Conservation (phyloP, 2,888 invertebrate species). For the Opisthograptis luteolata region DNA sequence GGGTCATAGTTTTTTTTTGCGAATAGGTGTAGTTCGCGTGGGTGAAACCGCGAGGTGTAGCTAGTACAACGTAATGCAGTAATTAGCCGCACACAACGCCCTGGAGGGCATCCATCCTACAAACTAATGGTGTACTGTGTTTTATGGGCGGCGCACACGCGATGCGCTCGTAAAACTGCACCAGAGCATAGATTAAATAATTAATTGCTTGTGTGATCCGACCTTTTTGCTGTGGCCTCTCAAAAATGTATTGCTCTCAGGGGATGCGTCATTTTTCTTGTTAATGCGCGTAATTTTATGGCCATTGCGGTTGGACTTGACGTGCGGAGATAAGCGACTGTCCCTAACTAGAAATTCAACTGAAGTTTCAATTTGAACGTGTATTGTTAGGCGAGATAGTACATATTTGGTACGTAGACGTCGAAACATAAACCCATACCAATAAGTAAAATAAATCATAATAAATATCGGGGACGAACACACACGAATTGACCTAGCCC, state of each 20-base stretch:
- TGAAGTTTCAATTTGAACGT: background rate
- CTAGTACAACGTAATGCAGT: constrained; percentile 53
- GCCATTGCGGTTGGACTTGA: background rate
- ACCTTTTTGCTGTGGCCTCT: constrained; percentile 30
- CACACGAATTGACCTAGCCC: too few relatives aligned
- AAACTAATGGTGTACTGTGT: constrained; percentile 42
- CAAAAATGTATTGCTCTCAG: constrained; percentile 29
- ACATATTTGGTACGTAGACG: too few relatives aligned
- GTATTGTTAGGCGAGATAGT: too few relatives aligned
- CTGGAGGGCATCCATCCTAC: constrained; percentile 39
- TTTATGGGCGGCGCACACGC: constrained; percentile 56
- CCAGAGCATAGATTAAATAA: constrained; percentile 49
- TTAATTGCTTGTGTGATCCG: constrained; percentile 47
- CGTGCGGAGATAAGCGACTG: background rate
- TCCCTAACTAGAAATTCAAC: background rate
- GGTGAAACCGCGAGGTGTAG: too few relatives aligned
- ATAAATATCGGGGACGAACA: too few relatives aligned
- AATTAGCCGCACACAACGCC: constrained; percentile 54
- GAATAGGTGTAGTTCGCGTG: too few relatives aligned
- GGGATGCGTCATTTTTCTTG: constrained; percentile 30
- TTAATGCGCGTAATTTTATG: constrained; percentile 22
- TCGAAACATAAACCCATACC: too few relatives aligned
- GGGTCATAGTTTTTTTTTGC: too few relatives aligned
- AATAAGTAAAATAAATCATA: too few relatives aligned
- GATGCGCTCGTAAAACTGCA: constrained; percentile 54